A percentile compares a stretch with the other conserved stretches of the same genome.
Conservation (phyloP, 2,113 vertebrate genomes). For the Romanogobio albipinnatus region DNA sequence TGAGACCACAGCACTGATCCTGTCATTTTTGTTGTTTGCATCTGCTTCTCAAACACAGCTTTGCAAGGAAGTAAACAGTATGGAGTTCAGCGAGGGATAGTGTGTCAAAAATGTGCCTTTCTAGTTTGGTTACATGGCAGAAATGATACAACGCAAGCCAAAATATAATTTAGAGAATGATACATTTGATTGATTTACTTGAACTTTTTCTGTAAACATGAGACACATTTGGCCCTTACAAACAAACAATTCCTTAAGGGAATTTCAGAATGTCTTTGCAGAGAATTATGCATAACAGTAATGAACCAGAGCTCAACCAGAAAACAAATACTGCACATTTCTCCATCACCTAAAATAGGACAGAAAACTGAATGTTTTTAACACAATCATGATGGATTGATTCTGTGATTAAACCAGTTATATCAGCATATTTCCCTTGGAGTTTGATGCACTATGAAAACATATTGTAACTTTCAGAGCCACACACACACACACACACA, state of each 20-base stretch:
- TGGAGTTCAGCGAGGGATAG: neutral
- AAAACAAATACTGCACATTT: neutral
- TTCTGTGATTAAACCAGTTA: neutral
- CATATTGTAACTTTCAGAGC: neutral
- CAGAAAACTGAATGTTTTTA: neutral
- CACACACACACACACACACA: no score
- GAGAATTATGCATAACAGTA: neutral
- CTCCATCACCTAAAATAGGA: neutral
- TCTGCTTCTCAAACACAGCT: slow-evolving; percentile 53
- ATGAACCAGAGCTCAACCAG: neutral
- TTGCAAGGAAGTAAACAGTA: slow-evolving; percentile 38
- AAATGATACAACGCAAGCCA: slow-evolving; percentile 17
- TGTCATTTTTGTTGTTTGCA: slow-evolving; percentile 21
- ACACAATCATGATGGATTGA: neutral
- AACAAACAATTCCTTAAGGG: slow-evolving; percentile 47
- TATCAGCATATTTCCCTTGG: neutral
- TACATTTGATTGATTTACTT: slow-evolving; percentile 63
- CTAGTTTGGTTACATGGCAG: neutral
- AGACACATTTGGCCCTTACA: slow-evolving; percentile 66
- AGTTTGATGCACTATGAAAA: neutral
- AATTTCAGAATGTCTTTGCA: slow-evolving; percentile 41
- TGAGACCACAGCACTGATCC: neutral
- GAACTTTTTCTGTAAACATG: slow-evolving; percentile 65
- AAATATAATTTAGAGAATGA: slow-evolving; percentile 54
- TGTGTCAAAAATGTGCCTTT: slow-evolving; percentile 26